Evolutionary conservation across 2,888 invertebrate genomes (phyloP).

Genomic region (Oegoconia quadripuncta): DNA sequence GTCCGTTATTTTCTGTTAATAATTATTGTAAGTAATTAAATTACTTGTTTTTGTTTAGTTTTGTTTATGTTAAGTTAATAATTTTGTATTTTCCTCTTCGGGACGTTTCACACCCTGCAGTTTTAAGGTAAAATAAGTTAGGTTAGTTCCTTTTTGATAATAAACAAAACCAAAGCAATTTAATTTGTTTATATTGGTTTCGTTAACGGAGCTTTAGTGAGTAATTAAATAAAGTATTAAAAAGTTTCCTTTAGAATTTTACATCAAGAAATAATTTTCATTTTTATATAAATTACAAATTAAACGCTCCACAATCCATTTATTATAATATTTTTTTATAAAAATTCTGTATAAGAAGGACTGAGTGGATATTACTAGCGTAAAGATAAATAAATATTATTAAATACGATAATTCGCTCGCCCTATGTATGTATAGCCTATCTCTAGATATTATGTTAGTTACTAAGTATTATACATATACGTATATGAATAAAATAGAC

Average conservation of each 20-base stretch:
- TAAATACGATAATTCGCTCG: constrained; percentile 31
- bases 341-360: constrained; percentile 36
- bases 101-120: constrained; percentile 8
- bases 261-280: neutral
- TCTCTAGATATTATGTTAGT: constrained; percentile 45
- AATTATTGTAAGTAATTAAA: constrained; percentile 8
- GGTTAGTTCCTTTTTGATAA: constrained; percentile 1
- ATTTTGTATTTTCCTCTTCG: constrained; percentile 16
- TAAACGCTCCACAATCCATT: neutral
- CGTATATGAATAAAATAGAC: constrained; percentile 70
- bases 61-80: too few species aligned
- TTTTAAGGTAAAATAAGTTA: constrained; percentile 7
- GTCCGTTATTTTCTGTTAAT: constrained; percentile 36
- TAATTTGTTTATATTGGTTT: constrained; percentile 1
- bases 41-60: constrained; percentile 11
- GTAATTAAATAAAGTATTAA: neutral
- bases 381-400: constrained; percentile 26
- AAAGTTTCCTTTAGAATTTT: neutral
- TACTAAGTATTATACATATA: constrained; percentile 62
- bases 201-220: constrained; percentile 2
- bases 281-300: neutral
- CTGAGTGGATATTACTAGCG: constrained; percentile 43
- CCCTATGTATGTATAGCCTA: constrained; percentile 46
- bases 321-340: constrained; percentile 6
- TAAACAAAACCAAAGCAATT: constrained; percentile 13